These are phyloP conservation scores for Condylostylus longicornis DNA, from an alignment of 1,140 invertebrate genomes.

Conservation along the genomic window DNA sequence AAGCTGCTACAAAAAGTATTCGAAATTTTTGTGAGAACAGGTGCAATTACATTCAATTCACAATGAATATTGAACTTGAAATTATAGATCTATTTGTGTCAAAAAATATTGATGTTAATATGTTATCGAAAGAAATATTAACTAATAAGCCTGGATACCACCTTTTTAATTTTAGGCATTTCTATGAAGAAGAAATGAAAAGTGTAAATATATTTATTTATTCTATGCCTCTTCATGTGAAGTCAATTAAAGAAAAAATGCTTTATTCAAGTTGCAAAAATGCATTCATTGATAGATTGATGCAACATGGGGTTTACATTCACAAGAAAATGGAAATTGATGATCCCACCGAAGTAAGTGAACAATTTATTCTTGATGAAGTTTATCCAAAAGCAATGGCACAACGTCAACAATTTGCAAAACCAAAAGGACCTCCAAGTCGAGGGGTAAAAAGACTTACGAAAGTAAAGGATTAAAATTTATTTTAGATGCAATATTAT, in stretches of 20 bases:
- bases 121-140: constrained; percentile 58
- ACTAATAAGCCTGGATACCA: constrained; percentile 72
- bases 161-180: constrained; percentile 74
- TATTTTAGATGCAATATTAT: no score
- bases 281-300: constrained; percentile 65
- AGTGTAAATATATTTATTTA: constrained; percentile 89
- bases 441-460: constrained; percentile 81
- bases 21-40: constrained; percentile 41
- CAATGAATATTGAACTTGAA: constrained; percentile 38
- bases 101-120: constrained; percentile 39
- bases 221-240: constrained; percentile 90
- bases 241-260: constrained; percentile 92
- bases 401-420: constrained; percentile 81
- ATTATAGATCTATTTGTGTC: constrained; percentile 38
- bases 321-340: constrained; percentile 90
- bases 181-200: constrained; percentile 71
- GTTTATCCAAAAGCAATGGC: constrained; percentile 86
- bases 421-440: constrained; percentile 86
- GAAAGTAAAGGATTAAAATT: no score
- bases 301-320: constrained; percentile 57
- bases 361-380: constrained; percentile 80
- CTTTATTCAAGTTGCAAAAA: constrained; percentile 93
- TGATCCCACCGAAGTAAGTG: constrained; percentile 71
- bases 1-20: constrained; percentile 60
- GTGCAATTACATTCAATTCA: constrained; percentile 56